Conservation (phyloP, 2,797 vertebrate genomes). For the Sardinella longiceps region DNA sequence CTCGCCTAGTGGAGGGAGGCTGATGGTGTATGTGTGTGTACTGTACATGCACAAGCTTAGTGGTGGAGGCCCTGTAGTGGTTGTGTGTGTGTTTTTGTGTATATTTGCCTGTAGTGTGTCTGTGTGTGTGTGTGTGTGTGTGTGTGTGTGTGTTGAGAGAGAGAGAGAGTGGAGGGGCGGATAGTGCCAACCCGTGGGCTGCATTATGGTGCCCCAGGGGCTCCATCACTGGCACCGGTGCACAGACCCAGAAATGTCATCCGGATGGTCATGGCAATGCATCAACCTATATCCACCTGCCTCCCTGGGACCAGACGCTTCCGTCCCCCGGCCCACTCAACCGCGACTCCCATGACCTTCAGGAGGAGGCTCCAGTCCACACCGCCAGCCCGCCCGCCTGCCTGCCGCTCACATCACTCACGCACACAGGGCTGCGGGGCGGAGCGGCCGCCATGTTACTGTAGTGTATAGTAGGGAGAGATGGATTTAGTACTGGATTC, state of each 20-base stretch:
- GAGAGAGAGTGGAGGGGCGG: background rate
- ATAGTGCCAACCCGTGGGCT: slow-evolving; percentile 4
- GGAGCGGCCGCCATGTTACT: background rate
- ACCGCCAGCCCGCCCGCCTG: no score
- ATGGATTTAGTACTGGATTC: background rate
- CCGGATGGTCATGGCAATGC: background rate
- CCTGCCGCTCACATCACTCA: background rate
- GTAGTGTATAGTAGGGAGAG: no score
- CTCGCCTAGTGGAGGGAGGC: background rate
- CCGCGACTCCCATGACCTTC: background rate
- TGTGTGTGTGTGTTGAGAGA: background rate
- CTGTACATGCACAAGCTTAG: no score
- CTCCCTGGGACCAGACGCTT: background rate
- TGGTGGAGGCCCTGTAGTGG: no score
- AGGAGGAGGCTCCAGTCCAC: background rate
- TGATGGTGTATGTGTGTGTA: background rate
- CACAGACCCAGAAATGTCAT: slow-evolving; percentile 28
- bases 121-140: background rate
- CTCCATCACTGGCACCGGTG: slow-evolving; percentile 1
- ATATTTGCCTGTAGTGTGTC: background rate
- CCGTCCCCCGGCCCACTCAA: background rate
- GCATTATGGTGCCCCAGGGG: background rate
- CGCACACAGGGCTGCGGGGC: background rate
- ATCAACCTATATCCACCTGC: slow-evolving; percentile 17
- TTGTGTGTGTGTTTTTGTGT: slow-evolving; percentile 14